A percentile compares a stretch with the other conserved stretches of the same genome.
Evolutionary conservation across 2,113 vertebrate genomes (phyloP).

Genomic region (Eptesicus fuscus): DNA sequence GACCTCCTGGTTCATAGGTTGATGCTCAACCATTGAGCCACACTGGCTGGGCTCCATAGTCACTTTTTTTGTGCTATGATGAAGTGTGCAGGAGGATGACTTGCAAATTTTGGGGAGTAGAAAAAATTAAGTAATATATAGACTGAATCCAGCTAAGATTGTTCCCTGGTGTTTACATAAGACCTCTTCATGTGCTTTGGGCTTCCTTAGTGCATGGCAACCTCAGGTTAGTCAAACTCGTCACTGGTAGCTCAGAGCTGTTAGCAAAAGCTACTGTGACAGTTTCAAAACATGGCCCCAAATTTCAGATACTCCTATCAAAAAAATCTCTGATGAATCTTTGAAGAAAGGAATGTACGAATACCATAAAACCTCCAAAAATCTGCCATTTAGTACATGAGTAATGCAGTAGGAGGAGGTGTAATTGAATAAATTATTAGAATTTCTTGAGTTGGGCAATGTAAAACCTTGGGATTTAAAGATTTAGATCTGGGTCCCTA

Average conservation of each 20-base stretch:
- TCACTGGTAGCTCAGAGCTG: not conserved
- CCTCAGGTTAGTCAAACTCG: not conserved
- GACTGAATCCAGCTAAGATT: not conserved
- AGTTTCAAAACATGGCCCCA: not conserved
- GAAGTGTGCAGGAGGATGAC: not conserved
- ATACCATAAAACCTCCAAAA: not conserved
- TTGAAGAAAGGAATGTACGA: not conserved
- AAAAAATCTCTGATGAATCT: not conserved
- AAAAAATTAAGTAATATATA: not conserved
- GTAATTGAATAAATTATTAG: not conserved
- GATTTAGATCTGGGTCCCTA: not conserved
- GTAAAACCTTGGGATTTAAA: not conserved
- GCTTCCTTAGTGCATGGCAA: not conserved
- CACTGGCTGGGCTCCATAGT: not conserved
- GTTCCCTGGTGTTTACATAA: not conserved
- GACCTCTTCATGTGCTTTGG: not conserved
- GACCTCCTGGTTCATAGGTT: too few species aligned
- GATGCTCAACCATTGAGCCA: too few species aligned
- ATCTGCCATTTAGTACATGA: not conserved
- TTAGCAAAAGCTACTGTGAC: not conserved
- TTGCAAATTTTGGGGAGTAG: not conserved
- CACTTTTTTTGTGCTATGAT: not conserved
- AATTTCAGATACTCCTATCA: not conserved
- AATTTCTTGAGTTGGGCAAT: not conserved
- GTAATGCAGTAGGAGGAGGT: not conserved